A percentile compares a stretch with the other conserved stretches of the same genome.
These are phyloP conservation scores for Lepus oiostolus DNA, from an alignment of 2,797 vertebrate genomes.

Conservation along the genomic window DNA sequence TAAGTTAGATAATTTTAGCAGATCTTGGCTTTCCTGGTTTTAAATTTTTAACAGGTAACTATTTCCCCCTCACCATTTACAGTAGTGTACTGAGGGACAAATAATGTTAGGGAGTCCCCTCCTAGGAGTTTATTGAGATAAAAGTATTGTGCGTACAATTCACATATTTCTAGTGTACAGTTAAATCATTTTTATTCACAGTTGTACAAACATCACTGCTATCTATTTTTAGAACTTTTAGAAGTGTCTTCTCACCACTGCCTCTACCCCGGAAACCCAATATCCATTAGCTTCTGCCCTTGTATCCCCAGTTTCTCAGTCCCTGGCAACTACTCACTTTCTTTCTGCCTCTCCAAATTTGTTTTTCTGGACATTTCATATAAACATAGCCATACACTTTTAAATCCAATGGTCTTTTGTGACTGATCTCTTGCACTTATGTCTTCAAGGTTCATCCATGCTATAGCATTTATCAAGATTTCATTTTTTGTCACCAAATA, in stretches of 20 bases:
- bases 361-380: not conserved
- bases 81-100: not conserved
- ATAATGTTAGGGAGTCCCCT: not conserved
- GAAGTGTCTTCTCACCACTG: not conserved
- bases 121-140: not conserved
- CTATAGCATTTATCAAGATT: not conserved
- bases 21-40: constrained; percentile 44
- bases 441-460: not conserved
- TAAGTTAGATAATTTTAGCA: not conserved
- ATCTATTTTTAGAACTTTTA: constrained; percentile 22
- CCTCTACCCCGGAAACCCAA: not conserved
- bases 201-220: not conserved
- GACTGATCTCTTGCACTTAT: not conserved
- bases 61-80: not conserved
- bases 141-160: not conserved
- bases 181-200: constrained; percentile 3
- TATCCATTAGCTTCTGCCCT: not conserved
- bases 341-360: not conserved
- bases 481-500: not conserved
- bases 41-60: not conserved
- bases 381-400: not conserved
- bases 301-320: not conserved
- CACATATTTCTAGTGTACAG: not conserved
- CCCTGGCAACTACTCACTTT: not conserved
- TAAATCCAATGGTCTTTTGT: not conserved